Base-by-base conservation (phyloP, 2,888 invertebrate genomes). In the Villa cingulata region DNA sequence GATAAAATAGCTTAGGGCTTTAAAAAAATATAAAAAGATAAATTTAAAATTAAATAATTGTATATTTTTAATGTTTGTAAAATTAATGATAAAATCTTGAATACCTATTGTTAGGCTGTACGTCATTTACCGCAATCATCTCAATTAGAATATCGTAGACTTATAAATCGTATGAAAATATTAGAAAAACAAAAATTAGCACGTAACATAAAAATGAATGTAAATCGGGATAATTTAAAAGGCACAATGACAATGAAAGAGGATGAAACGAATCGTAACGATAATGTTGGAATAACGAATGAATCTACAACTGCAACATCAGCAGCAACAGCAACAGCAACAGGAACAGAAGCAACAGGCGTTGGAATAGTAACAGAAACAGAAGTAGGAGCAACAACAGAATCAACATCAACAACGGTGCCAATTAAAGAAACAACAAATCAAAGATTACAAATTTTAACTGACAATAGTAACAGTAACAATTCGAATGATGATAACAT, bases 41-140 rank as follows among this genome's bases (percentile, higher is more conserved):
- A n/a, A n/a, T n/a, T n/a, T n/a, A n/a, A n/a, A n/a, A n/a, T n/a
- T n/a, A n/a, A n/a, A n/a, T n/a, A n/a, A n/a, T n/a, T n/a, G n/a
- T n/a, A n/a, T n/a, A n/a, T n/a, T n/a, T n/a, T n/a, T n/a, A n/a
- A n/a, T n/a, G n/a, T n/a, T n/a, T n/a, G n/a, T n/a, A n/a, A n/a
- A n/a, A n/a, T n/a, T n/a, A n/a, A n/a, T n/a, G n/a, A n/a, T n/a
- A n/a, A n/a, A n/a, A n/a, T n/a, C n/a, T n/a, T n/a, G n/a, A n/a
- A n/a, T n/a, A n/a, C n/a, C n/a, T n/a, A n/a, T n/a, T n/a, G n/a
- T n/a, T n/a, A 68, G 69, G 65, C 67, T 45, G 69, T 69, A 27
- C 58, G 64, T 6, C 70, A 69, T 58, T 57, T 70, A 41, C 67
- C 69, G 2, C 58, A 58, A 34, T 62, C 67, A 6, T 63, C 70